Base-by-base conservation (phyloP, 2,888 invertebrate genomes). In the Arge pagana region DNA sequence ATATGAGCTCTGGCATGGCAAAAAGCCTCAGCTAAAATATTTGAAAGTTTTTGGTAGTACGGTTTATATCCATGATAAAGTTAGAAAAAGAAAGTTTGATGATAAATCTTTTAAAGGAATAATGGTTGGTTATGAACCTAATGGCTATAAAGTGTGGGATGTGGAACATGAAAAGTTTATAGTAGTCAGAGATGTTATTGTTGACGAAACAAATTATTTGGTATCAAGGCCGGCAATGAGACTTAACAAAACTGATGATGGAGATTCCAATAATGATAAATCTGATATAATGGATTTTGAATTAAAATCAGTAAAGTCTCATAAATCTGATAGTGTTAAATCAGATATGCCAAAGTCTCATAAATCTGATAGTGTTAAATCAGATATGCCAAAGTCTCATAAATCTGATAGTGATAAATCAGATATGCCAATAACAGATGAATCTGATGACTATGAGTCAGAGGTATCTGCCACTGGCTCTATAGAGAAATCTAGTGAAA, bases 1-100 rank as follows among this genome's bases (percentile, higher is more conserved):
- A 58, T 75, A 57, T 60, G 72, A 73, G 59, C 53, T 71, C 58
- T 74, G 72, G 71, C 63, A 70, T 60, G 57, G 49, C 56, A 70
- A 62, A 60, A 74, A 67, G 55, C 70, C 73, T 28, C 31, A 57
- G 56, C 39, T 70, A 50, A 63, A 67, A 54, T 53, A 64, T 61
- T 57, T 72, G 52, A 66, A 57, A 57, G 56, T 67, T 48, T 74
- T 73, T 57, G 69, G 67, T 56, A 66, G 65, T 11, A 73, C 67
- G 15, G 66, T 61, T 24, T 71, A 63, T 56, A 55, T 68, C n/a
- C 66, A 67, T 60, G 63, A 66, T 58, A 71, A 71, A 67, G 59
- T 53, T 21, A 56, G 56, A 54, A 62, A 64, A 53, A 51, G 50
- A 4, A 70, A 71, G 59, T 67, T 70, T 59, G 69, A 72, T 56